Base-by-base conservation (phyloP, 1,140 invertebrate species). In the Brachionus koreanus region DNA sequence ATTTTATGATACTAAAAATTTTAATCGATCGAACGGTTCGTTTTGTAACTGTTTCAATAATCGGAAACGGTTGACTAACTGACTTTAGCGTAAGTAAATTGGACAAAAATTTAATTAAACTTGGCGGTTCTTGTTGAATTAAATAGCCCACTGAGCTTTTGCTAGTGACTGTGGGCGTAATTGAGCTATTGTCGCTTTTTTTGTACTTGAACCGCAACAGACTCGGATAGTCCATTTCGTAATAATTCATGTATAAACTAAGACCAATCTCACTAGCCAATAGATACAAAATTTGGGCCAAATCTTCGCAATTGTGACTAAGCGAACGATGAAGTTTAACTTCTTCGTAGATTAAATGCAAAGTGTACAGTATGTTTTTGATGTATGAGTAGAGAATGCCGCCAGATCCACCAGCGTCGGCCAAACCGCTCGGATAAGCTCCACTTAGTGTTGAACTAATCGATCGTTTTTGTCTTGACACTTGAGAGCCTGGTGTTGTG, bases 331-430 rank as follows among this genome's bases (percentile, higher is more conserved):
- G 13, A 4, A 79, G 49, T 37, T 79, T 79, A 16, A 37, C 12
- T 35, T 79, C 76, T 35, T 79, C 76, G 5, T 79, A 61, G 6
- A 79, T 61, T n/a, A 79, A 42, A 25, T 79, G 76, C 16, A 79
- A 12, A 61, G 76, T 79, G 49, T 39, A 79, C 6, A 79, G 25
- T 9, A 79, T 25, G 43, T 79, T 57, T 37, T 65, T 57, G 2
- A 79, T 25, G 33, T 79, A 79, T n/a, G 76, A 52, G 9, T 61
- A 79, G 5, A 79, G 33, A 23, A 79, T 79, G 1, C 76, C 76
- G 12, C 76, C 76, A 3, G 75, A 72, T n/a, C 67, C 37, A 2
- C 63, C 25, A 4, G 33, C 6, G 25, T 10, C 4, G 33, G 25
- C 3, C n/a, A 25, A 33, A 37, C 29, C 29, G 3, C 37, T 5